phyloP scores from a whole-genome alignment of 2,888 invertebrate genomes.

The Cloeon dipterum region DNA sequence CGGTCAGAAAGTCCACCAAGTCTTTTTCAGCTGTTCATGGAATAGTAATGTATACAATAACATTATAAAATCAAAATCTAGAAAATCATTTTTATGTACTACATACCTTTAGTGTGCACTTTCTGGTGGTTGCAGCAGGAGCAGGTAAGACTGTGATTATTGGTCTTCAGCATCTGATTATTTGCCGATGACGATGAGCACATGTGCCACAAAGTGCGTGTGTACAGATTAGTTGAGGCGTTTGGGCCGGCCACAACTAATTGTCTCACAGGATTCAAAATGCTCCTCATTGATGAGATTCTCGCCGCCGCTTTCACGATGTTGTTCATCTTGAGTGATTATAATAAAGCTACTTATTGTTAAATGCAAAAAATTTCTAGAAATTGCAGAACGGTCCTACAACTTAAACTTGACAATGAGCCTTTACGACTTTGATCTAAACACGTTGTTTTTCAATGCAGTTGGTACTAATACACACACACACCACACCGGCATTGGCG shows the following conservation, averaged over 20 bases:
- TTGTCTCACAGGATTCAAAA: conserved; percentile 15
- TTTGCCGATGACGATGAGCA: conserved; percentile 25
- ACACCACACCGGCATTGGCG: no score
- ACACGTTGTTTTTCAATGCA: no score
- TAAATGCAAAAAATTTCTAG: no score
- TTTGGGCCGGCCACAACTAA: conserved; percentile 13
- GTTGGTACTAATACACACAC: no score
- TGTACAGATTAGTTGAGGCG: conserved; percentile 26
- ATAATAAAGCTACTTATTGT: no score
- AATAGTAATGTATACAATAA: no score
- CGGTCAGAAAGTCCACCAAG: conserved; percentile 71
- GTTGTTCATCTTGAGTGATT: conserved; percentile 39
- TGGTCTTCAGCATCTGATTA: conserved; percentile 17
- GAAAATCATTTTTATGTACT: background rate
- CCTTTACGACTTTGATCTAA: no score
- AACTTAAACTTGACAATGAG: no score
- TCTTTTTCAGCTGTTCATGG: conserved; percentile 74
- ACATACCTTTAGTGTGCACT: conserved; percentile 45
- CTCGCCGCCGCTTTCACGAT: conserved; percentile 36
- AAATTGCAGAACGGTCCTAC: no score
- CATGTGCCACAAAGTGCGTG: conserved; percentile 52
- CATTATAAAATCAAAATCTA: no score
- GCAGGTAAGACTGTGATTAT: conserved; percentile 35
- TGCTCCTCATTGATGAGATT: conserved; percentile 16
- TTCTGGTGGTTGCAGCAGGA: conserved; percentile 38